These are phyloP conservation scores for Drepana falcataria DNA, from an alignment of 2,888 invertebrate genomes.

Conservation along the genomic window DNA sequence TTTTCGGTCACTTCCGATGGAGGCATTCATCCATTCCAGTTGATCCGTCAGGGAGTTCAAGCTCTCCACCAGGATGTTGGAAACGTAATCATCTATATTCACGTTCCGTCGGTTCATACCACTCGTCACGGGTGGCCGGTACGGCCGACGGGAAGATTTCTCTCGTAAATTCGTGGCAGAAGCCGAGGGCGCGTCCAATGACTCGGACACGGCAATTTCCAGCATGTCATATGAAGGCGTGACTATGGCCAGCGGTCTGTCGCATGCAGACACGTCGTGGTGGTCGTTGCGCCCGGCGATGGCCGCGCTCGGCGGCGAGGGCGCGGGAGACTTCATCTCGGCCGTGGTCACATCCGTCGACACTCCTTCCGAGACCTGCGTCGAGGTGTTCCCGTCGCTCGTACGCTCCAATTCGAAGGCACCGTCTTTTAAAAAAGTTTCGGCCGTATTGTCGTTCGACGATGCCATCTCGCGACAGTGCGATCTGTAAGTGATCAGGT, in stretches of 20 bases:
- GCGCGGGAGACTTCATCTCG: slow-evolving; percentile 22
- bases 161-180: slow-evolving; percentile 17
- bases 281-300: slow-evolving; percentile 37
- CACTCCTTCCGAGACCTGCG: slow-evolving; percentile 17
- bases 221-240: slow-evolving; percentile 54
- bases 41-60: slow-evolving; percentile 69
- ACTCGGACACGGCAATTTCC: slow-evolving; percentile 69
- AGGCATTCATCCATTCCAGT: slow-evolving; percentile 62
- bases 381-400: slow-evolving; percentile 8
- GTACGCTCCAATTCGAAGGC: slow-evolving; percentile 19
- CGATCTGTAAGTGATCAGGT: slow-evolving; percentile 26
- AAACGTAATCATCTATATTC: slow-evolving; percentile 72
- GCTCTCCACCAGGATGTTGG: slow-evolving; percentile 72
- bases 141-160: slow-evolving; percentile 11
- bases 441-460: slow-evolving; percentile 20
- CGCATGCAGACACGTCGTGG: slow-evolving; percentile 35
- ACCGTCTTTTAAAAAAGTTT: slow-evolving; percentile 30
- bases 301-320: slow-evolving; percentile 21
- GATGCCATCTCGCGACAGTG: slow-evolving; percentile 22
- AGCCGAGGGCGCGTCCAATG: slow-evolving; percentile 30
- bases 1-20: slow-evolving; percentile 53
- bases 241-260: slow-evolving; percentile 33
- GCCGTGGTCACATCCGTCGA: slow-evolving; percentile 18
- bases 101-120: slow-evolving; percentile 27
- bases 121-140: slow-evolving; percentile 18